Base-by-base conservation (phyloP, 2,888 invertebrate genomes). In the Microchrysa polita region DNA sequence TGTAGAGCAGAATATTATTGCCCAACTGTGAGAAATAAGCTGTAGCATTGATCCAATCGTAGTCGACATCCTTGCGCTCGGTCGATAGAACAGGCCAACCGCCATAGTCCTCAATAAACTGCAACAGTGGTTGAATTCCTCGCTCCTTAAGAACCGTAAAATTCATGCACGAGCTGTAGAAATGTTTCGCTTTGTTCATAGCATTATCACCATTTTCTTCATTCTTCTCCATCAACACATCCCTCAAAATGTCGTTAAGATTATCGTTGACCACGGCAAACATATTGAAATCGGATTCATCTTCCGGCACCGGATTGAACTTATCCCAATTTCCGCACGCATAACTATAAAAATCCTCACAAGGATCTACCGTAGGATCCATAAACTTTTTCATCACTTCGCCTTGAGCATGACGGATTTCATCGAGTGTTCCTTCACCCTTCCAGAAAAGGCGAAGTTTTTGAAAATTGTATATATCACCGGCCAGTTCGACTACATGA, bases 141-240 rank as follows among this genome's bases (percentile, higher is more conserved):
- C 92, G 87, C 79, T 88, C 87, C 79, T 91, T 88, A 78, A 93
- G 87, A 76, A 90, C 87, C 74, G 89, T 91, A 81, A 90, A 89
- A 82, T 94, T 92, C 88, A 94, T 92, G 80, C 95, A 95, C 20
- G 94, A 93, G 80, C 88, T 88, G 81, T 93, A 95, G 63, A 95
- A 87, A 79, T 88, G 87, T 83, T 92, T 93, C 0, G 94, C 93
- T 85, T 95, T 95, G 18, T 87, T 81, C 59, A 90, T 88, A 0
- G 94, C 92, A 77, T 90, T 88, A 16, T 53, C 42, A 2, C 23
- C 23, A n/a, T 42, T 18, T 5, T 20, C 42, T 2, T 10, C 12
- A 2, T 40, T 14, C 4, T 40, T 27, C 23, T 87, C 85, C 78
- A 89, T 88, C 67, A 92, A 81, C 34, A 92, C 82, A 75, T 90